phyloP scores from a whole-genome alignment of 2,888 invertebrate species.

The Venustoraphidia nigricollis region DNA sequence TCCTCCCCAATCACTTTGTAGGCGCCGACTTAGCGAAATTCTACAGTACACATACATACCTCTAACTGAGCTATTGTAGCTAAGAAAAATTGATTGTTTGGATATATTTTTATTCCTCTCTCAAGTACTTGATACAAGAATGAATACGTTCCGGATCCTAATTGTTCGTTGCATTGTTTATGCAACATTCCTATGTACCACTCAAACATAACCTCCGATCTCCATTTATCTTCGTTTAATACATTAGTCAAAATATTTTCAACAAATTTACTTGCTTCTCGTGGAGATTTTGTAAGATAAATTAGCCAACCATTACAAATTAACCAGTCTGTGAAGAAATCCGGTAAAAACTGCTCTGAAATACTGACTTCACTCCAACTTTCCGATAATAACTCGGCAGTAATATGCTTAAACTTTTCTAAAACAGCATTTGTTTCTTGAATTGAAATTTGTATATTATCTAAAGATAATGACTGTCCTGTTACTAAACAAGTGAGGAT shows the following conservation, averaged over 20 bases:
- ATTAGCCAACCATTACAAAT: constrained; percentile 36
- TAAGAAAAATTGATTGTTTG: constrained; percentile 41
- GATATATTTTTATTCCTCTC: constrained; percentile 31
- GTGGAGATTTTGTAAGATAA: constrained; percentile 24
- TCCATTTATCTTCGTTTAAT: constrained; percentile 14
- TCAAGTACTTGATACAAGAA: constrained; percentile 26
- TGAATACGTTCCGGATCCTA: constrained; percentile 24
- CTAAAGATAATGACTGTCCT: constrained; percentile 4
- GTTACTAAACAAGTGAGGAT: constrained; percentile 12
- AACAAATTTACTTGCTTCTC: constrained; percentile 23
- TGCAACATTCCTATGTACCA: constrained; percentile 25
- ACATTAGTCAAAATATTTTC: constrained; percentile 19
- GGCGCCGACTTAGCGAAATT: not conserved
- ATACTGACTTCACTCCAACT: constrained; percentile 13
- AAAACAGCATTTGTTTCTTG: constrained; percentile 18
- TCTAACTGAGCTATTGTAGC: constrained; percentile 33
- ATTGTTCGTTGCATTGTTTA: constrained; percentile 19
- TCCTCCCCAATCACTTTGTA: too few species aligned
- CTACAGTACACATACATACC: constrained; percentile 16
- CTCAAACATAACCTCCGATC: constrained; percentile 29
- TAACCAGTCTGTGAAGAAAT: constrained; percentile 33
- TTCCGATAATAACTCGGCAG: constrained; percentile 17
- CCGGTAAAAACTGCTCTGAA: constrained; percentile 31
- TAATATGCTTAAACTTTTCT: constrained; percentile 22
- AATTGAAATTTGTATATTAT: constrained; percentile 11